Conservation (phyloP, 2,797 vertebrate genomes). For the Petrocephalus schoutedeni region DNA sequence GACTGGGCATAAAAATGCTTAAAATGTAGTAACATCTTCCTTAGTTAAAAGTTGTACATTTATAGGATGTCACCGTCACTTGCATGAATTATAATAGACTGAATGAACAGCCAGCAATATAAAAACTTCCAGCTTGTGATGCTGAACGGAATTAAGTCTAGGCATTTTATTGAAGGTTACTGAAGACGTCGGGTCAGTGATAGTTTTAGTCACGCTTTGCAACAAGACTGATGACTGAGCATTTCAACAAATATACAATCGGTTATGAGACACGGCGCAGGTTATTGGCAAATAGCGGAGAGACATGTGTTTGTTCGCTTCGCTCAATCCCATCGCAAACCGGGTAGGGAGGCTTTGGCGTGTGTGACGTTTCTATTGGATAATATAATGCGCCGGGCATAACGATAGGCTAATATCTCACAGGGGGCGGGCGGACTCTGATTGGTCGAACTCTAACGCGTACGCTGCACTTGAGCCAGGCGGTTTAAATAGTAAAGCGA, state of each 20-base stretch:
- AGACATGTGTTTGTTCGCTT: slow-evolving; percentile 10
- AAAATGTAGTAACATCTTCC: background rate
- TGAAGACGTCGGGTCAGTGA: background rate
- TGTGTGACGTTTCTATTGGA: slow-evolving; percentile 68
- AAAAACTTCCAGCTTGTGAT: background rate
- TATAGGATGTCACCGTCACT: background rate
- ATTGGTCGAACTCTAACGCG: slow-evolving; percentile 50
- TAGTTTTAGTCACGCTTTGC: background rate
- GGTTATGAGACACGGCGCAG: background rate
- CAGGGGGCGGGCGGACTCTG: background rate
- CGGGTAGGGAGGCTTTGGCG: slow-evolving; percentile 33
- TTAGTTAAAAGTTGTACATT: background rate
- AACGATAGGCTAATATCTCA: slow-evolving; percentile 52
- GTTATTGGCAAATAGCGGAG: slow-evolving; percentile 12
- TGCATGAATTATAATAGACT: background rate
- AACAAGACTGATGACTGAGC: background rate
- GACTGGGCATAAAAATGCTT: background rate
- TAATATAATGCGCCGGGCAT: background rate
- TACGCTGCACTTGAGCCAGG: slow-evolving; percentile 45
- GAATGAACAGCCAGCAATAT: background rate
- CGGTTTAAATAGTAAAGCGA: background rate
- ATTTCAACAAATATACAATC: background rate
- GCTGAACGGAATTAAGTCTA: background rate
- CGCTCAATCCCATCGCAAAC: slow-evolving; percentile 7
- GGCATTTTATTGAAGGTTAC: background rate